Percentiles rank a stretch among this genome's conserved stretches.
Evolutionary conservation across 2,113 vertebrate species (phyloP).

Genomic region (Corydoras maculifer): DNA sequence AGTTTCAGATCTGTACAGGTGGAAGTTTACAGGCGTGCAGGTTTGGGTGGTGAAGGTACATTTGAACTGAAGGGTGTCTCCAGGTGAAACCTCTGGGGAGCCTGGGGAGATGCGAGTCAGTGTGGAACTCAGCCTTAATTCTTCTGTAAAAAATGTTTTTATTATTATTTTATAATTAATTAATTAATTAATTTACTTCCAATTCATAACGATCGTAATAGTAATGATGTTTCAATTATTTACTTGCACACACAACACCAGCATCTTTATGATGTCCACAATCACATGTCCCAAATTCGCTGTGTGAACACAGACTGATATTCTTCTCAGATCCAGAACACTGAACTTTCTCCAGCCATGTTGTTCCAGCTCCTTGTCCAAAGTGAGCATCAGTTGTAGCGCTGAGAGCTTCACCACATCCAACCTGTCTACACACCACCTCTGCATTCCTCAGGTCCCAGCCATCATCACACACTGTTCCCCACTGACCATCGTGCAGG

Average conservation of each 20-base stretch:
- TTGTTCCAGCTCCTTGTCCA: conserved; percentile 49
- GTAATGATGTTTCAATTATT: conserved; percentile 6
- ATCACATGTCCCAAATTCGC: conserved; percentile 47
- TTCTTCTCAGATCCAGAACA: conserved; percentile 49
- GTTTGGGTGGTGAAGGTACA: conserved; percentile 4
- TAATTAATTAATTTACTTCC: no score
- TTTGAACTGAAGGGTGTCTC: conserved; percentile 21
- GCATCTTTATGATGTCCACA: conserved; percentile 58
- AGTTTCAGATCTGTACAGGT: neutral
- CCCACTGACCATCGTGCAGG: conserved; percentile 39
- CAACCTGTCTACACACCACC: conserved; percentile 48
- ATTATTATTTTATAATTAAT: neutral
- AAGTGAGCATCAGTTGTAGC: conserved; percentile 28
- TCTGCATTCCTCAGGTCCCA: conserved; percentile 51
- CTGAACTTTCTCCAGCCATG: conserved; percentile 57
- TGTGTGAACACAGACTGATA: conserved; percentile 49
- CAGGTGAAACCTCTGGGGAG: neutral
- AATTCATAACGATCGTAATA: no score
- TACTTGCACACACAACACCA: conserved; percentile 57
- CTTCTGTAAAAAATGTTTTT: conserved; percentile 38
- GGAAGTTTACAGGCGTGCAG: conserved; percentile 1
- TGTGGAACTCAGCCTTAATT: conserved; percentile 22
- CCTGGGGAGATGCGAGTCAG: neutral
- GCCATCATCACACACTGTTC: conserved; percentile 52
- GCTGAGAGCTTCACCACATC: conserved; percentile 41